These are phyloP conservation scores for Pseudomyrmex cubaensis DNA, from an alignment of 1,140 invertebrate genomes.

Conservation along the genomic window DNA sequence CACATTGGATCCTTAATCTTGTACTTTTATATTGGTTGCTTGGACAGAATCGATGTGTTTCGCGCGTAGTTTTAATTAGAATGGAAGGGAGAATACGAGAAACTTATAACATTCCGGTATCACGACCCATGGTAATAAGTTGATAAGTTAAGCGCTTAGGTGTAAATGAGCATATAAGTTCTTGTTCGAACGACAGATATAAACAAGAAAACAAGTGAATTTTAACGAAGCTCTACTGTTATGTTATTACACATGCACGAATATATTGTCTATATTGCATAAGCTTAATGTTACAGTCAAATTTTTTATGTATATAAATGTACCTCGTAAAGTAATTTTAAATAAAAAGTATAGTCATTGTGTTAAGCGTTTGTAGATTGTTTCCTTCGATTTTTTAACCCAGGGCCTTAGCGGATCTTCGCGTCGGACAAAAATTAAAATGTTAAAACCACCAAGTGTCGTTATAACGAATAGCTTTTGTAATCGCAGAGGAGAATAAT, in stretches of 20 bases:
- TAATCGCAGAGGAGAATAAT: not conserved
- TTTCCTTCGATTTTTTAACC: not conserved
- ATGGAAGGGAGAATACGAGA: conserved; percentile 22
- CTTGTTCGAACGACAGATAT: conserved; percentile 70
- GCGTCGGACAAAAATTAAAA: no score
- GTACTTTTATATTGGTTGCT: not conserved
- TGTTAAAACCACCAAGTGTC: no score
- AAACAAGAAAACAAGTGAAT: conserved; percentile 64
- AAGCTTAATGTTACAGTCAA: conserved; percentile 81
- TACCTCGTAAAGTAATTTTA: conserved; percentile 83
- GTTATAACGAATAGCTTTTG: no score
- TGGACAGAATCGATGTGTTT: conserved; percentile 14
- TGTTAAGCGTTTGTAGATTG: conserved; percentile 73
- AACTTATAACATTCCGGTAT: conserved; percentile 82
- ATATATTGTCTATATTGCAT: conserved; percentile 71
- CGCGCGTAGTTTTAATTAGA: conserved; percentile 35
- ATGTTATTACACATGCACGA: conserved; percentile 73
- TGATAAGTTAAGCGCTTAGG: conserved; percentile 73
- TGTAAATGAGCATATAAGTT: conserved; percentile 75
- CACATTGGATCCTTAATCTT: conserved; percentile 11
- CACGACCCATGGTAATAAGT: conserved; percentile 75
- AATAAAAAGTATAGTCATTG: conserved; percentile 84
- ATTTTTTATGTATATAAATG: conserved; percentile 85
- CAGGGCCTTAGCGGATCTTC: no score
- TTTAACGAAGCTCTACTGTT: conserved; percentile 65